Evolutionary conservation across 1,140 invertebrate species (phyloP).

Genomic region (Mesaphorura yosii): DNA sequence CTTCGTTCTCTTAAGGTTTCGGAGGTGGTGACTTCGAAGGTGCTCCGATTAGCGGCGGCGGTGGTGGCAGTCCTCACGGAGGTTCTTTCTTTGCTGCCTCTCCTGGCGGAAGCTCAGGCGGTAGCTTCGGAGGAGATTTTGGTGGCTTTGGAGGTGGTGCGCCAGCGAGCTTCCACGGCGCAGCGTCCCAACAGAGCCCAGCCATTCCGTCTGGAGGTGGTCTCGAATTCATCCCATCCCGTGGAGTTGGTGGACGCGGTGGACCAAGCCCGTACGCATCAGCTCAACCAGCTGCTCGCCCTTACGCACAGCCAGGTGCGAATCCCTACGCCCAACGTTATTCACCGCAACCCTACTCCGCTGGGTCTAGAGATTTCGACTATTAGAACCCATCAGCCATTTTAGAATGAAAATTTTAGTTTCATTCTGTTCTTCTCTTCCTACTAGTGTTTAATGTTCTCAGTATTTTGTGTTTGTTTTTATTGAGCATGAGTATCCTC

Average conservation of each 20-base stretch:
- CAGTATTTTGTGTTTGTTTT: too few species aligned
- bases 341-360: too few species aligned
- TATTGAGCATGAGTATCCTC: too few species aligned
- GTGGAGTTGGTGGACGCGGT: not conserved
- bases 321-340: not conserved
- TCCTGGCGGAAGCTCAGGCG: conserved; percentile 12
- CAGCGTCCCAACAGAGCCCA: not conserved
- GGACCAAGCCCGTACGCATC: conserved; percentile 2
- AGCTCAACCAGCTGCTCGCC: conserved; percentile 1
- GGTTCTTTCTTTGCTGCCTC: conserved; percentile 18
- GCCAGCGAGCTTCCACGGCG: conserved; percentile 1
- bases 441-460: too few species aligned
- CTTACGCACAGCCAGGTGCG: not conserved
- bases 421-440: too few species aligned
- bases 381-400: not conserved
- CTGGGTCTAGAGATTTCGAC: not conserved
- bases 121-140: conserved; percentile 6
- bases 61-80: not conserved
- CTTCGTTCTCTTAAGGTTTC: not conserved
- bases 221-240: not conserved
- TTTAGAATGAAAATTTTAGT: not conserved
- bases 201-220: not conserved
- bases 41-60: conserved; percentile 1
- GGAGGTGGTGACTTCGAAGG: conserved; percentile 8
- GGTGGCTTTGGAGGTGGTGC: conserved; percentile 4